Base-by-base conservation (phyloP, 2,888 invertebrate species). In the Metalampra italica region DNA sequence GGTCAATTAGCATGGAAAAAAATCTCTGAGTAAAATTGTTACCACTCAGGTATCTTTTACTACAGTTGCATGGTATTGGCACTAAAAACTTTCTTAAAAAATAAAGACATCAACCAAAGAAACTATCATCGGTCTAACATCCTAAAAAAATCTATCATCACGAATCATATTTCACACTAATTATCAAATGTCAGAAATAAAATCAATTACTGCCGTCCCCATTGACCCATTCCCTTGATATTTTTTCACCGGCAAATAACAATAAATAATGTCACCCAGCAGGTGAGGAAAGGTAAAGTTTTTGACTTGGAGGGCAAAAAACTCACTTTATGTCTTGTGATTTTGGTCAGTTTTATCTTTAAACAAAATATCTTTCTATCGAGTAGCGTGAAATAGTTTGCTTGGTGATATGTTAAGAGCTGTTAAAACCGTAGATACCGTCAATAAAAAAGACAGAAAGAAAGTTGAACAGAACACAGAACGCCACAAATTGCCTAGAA, bases 261-360 rank as follows among this genome's bases (percentile, higher is more conserved):
- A 70, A 86, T 87, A 88, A 86, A 87, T 87, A 78, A 84, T 70
- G 75, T 62, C 57, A 51, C 65, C 2, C 68, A 68, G 78, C 87
- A 88, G 86, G 88, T 87, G 87, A 84, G 62, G 87, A 87, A 66
- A 80, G 78, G 62, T 58, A 60, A n/a, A 62, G 68, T 78, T 71
- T 67, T 74, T 64, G 62, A 70, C 59, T 50, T 51, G 50, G 54
- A 22, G 3, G 56, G 61, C 66, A 79, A 85, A 87, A 85, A 84
- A 78, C 57, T 56, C 70, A 75, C 68, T 82, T 83, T 81, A 82
- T 78, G 75, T 78, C 77, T 75, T 82, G 83, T 85, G 86, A 86
- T 80, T 78, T 75, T 78, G 87, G 88, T 83, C 80, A 83, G 63
- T 71, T 75, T 80, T 84, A 86, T 85, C 85, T 82, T 74, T 75